phyloP scores from a whole-genome alignment of 2,797 vertebrate genomes.

The Gephyroberyx darwinii region DNA sequence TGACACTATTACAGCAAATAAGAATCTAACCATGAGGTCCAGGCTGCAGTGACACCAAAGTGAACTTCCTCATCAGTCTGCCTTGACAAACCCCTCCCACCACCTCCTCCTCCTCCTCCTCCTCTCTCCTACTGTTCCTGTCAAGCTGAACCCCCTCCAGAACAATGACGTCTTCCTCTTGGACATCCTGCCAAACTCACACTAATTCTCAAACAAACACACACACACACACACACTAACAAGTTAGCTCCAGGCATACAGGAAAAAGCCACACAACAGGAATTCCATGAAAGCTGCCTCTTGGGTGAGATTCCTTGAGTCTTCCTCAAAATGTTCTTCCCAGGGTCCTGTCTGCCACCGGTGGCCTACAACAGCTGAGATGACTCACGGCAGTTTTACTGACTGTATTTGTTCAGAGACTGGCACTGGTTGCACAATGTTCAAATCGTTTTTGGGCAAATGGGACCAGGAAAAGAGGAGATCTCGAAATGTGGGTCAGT shows the following conservation, averaged over 20 bases:
- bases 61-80: constrained; percentile 42
- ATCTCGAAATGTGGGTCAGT: constrained; percentile 65
- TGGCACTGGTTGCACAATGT: constrained; percentile 19
- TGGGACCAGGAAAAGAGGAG: constrained; percentile 25
- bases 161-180: constrained; percentile 54
- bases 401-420: constrained; percentile 2
- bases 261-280: constrained; percentile 1
- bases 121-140: background rate
- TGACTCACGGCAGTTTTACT: constrained; percentile 31
- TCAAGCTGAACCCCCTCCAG: background rate
- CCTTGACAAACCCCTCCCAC: constrained; percentile 5
- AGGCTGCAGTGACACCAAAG: constrained; percentile 24
- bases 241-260: background rate
- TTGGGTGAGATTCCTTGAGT: constrained; percentile 30
- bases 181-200: constrained; percentile 44
- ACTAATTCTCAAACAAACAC: constrained; percentile 6
- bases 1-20: background rate
- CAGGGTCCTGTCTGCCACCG: constrained; percentile 28
- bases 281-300: constrained; percentile 38
- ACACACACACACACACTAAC: constrained; percentile 2
- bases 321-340: constrained; percentile 4
- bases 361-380: constrained; percentile 46
- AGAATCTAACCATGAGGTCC: constrained; percentile 17
- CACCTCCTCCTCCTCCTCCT: background rate
- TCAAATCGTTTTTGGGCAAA: constrained; percentile 6